A percentile compares a stretch with the other conserved stretches of the same genome.
Evolutionary conservation across 2,797 vertebrate species (phyloP).

Genomic region (Xenopus petersii): DNA sequence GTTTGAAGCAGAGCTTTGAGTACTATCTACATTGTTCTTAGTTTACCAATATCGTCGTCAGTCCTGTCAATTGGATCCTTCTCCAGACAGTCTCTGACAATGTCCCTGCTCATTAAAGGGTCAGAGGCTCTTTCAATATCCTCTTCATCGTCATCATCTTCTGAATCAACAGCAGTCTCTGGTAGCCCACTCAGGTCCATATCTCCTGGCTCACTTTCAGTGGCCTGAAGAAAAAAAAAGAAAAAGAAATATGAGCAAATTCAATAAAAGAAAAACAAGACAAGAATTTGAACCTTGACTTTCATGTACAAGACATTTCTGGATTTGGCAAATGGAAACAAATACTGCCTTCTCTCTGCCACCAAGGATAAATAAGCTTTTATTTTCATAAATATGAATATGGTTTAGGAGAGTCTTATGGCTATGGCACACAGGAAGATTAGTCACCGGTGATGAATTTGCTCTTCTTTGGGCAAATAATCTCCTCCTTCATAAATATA

Average conservation of each 20-base stretch:
- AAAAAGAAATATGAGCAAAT: neutral
- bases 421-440: too few species aligned
- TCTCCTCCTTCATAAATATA: too few species aligned
- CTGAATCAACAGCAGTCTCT: conserved; percentile 96
- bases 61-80: conserved; percentile 98
- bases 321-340: too few species aligned
- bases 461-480: too few species aligned
- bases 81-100: conserved; percentile 95
- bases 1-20: too few species aligned
- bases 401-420: too few species aligned
- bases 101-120: conserved; percentile 95
- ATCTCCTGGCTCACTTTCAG: conserved; percentile 95
- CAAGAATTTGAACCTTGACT: neutral
- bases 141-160: conserved; percentile 97
- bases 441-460: too few species aligned
- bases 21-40: too few species aligned
- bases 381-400: too few species aligned
- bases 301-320: too few species aligned
- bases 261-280: neutral
- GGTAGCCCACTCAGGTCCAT: conserved; percentile 98
- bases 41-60: conserved; percentile 95
- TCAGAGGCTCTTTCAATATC: conserved; percentile 95
- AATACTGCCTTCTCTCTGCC: too few species aligned
- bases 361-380: too few species aligned
- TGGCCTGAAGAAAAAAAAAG: conserved; percentile 72